Percentiles rank a stretch among this genome's conserved stretches.
Evolutionary conservation across 1,140 invertebrate species (phyloP).

Genomic region (Chironomus striatipennis): DNA sequence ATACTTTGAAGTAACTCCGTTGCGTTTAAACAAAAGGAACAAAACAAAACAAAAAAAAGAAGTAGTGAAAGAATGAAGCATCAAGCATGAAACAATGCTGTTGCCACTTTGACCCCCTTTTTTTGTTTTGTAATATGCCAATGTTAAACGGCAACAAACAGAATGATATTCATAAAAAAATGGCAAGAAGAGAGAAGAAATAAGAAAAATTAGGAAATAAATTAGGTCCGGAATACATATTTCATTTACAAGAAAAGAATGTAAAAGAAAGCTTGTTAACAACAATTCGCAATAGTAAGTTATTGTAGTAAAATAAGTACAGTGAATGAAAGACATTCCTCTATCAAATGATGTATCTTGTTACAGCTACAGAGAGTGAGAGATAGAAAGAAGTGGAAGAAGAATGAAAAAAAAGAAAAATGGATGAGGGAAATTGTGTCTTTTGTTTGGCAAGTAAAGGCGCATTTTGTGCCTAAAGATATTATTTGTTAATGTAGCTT

Average conservation of each 20-base stretch:
- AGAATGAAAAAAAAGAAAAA: no score
- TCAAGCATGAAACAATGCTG: neutral
- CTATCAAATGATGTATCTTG: constrained; percentile 9
- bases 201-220: constrained; percentile 11
- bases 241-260: neutral
- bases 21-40: neutral
- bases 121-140: constrained; percentile 1
- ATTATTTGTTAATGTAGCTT: no score
- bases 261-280: neutral
- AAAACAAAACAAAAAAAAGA: neutral
- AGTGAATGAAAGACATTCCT: neutral
- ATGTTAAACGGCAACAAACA: neutral
- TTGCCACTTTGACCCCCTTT: neutral
- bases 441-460: no score
- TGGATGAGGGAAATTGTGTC: neutral
- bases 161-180: neutral
- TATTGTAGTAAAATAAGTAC: neutral
- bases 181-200: neutral
- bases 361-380: neutral
- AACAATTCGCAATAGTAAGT: neutral
- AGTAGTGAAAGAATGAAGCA: neutral
- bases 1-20: no score
- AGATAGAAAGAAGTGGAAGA: neutral
- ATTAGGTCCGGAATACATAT: constrained; percentile 7
- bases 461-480: no score